Evolutionary conservation across 2,113 vertebrate genomes (phyloP).

Genomic region (Bambusicola thoracicus): DNA sequence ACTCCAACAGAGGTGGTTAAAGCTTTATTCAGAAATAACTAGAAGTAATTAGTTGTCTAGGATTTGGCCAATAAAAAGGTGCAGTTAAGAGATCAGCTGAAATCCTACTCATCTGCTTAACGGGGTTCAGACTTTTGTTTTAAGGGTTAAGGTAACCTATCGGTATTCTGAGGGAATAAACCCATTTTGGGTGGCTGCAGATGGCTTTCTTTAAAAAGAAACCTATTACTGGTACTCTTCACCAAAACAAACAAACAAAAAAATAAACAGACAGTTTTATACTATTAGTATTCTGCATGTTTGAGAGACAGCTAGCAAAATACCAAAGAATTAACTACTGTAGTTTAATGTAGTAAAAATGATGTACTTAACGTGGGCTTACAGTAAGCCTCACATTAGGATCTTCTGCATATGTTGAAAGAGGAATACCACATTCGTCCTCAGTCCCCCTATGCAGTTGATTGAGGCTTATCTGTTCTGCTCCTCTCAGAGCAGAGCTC

Average conservation of each 20-base stretch:
- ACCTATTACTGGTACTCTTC: slow-evolving; percentile 27
- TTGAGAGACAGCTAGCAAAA: neutral
- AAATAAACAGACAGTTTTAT: neutral
- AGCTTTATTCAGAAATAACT: slow-evolving; percentile 63
- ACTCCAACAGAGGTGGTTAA: slow-evolving; percentile 28
- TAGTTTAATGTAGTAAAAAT: neutral
- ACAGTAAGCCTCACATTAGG: neutral
- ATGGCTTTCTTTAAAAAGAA: slow-evolving; percentile 53
- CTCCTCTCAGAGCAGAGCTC: neutral
- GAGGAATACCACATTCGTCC: neutral
- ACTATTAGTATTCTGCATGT: neutral
- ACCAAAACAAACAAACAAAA: neutral
- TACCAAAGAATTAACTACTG: neutral
- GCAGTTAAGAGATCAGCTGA: slow-evolving; percentile 35
- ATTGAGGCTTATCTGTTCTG: neutral
- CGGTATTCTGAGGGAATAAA: slow-evolving; percentile 48
- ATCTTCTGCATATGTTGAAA: neutral
- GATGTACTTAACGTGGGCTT: neutral
- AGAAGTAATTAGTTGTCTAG: slow-evolving; percentile 49
- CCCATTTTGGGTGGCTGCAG: slow-evolving; percentile 45
- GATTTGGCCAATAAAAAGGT: slow-evolving; percentile 36
- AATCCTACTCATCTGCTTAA: slow-evolving; percentile 58
- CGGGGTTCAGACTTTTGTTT: slow-evolving; percentile 66
- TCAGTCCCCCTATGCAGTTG: neutral
- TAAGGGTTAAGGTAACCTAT: slow-evolving; percentile 50